Conservation (phyloP, 2,888 invertebrate species). For the Aethes cnicana region DNA sequence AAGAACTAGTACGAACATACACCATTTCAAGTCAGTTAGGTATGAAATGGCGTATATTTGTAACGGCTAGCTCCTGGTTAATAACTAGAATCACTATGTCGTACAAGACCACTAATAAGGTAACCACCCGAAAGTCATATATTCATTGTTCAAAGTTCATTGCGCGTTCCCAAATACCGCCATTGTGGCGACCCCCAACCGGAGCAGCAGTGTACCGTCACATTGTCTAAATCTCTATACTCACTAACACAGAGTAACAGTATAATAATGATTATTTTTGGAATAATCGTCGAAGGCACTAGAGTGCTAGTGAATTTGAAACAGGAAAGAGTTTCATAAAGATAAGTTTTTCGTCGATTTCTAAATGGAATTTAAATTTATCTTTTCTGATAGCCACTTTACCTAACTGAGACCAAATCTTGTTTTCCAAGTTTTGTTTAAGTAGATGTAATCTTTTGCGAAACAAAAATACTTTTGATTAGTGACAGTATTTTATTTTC, state of each 20-base stretch:
- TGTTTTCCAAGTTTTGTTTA: too few species aligned
- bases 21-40: slow-evolving; percentile 5
- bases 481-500: too few species aligned
- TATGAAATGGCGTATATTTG: not conserved
- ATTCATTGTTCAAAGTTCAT: slow-evolving; percentile 32
- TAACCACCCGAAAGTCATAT: slow-evolving; percentile 16
- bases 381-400: too few species aligned
- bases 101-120: slow-evolving; percentile 20
- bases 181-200: not conserved
- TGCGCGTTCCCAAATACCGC: slow-evolving; percentile 28
- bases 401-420: too few species aligned
- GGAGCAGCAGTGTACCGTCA: slow-evolving; percentile 30
- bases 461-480: too few species aligned
- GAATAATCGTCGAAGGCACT: slow-evolving; percentile 67
- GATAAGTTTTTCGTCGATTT: not conserved
- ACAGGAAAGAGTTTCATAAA: not conserved
- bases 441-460: too few species aligned
- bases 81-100: slow-evolving; percentile 22
- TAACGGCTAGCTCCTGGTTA: not conserved
- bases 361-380: not conserved
- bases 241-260: slow-evolving; percentile 74
- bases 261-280: slow-evolving; percentile 41
- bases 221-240: slow-evolving; percentile 49
- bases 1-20: slow-evolving; percentile 3
- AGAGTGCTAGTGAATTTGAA: slow-evolving; percentile 62